Percentiles rank a stretch among this genome's conserved stretches.
Conservation (phyloP, 2,797 vertebrate genomes). For the Ambastaia sidthimunki region DNA sequence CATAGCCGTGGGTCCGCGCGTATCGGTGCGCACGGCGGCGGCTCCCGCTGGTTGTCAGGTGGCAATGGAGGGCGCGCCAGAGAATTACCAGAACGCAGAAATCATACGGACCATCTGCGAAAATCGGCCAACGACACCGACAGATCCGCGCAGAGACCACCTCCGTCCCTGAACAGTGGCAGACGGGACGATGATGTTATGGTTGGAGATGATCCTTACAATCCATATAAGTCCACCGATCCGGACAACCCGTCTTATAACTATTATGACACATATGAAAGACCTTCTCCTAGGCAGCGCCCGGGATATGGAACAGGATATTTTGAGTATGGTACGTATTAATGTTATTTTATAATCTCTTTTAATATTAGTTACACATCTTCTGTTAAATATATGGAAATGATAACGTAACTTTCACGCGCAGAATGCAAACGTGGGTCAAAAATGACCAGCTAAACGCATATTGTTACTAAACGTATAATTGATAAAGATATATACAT, state of each 20-base stretch:
- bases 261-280: constrained; percentile 91
- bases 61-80: constrained; percentile 67
- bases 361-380: too few relatives aligned
- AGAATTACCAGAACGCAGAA: constrained; percentile 61
- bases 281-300: constrained; percentile 80
- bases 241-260: constrained; percentile 94
- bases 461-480: too few relatives aligned
- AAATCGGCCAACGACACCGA: constrained; percentile 58
- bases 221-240: constrained; percentile 90
- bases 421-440: too few relatives aligned
- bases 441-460: too few relatives aligned
- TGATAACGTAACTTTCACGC: too few relatives aligned
- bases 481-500: too few relatives aligned
- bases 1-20: constrained; percentile 51
- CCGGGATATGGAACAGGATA: constrained; percentile 92
- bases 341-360: background rate
- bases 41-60: constrained; percentile 73
- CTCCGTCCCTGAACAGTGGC: background rate
- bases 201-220: constrained; percentile 92
- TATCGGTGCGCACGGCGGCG: constrained; percentile 41
- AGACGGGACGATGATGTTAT: constrained; percentile 74
- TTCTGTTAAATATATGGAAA: too few relatives aligned
- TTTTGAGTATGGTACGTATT: constrained; percentile 90
- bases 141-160: background rate
- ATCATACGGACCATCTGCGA: constrained; percentile 59